Conservation (phyloP, 2,113 vertebrate species). For the Psilopsiagon aurifrons region DNA sequence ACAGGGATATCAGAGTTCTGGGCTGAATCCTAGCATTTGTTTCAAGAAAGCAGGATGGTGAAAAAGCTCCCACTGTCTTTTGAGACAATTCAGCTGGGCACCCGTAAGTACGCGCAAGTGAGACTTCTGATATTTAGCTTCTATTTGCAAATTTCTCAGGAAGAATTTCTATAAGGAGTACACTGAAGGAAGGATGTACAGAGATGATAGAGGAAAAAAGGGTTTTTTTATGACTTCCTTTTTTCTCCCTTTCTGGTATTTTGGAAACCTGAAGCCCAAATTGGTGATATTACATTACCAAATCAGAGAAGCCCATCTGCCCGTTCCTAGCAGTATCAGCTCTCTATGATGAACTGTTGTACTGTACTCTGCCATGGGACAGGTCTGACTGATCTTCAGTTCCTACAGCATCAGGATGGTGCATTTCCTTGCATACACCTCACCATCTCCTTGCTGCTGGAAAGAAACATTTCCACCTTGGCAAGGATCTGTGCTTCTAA, state of each 20-base stretch:
- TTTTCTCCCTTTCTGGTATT: not conserved
- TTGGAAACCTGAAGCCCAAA: not conserved
- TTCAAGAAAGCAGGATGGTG: not conserved
- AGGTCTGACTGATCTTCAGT: not conserved
- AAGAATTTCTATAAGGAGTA: not conserved
- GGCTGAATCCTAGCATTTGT: not conserved
- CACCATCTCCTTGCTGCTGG: not conserved
- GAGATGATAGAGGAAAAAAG: not conserved
- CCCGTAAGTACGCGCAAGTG: not conserved
- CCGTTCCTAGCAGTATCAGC: not conserved
- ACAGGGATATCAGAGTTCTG: not conserved
- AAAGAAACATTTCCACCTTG: not conserved
- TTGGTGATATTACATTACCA: not conserved
- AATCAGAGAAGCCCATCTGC: not conserved
- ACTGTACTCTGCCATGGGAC: not conserved
- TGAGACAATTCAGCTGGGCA: not conserved
- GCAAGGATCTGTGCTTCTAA: not conserved
- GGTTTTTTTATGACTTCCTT: not conserved
- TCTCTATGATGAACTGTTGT: not conserved
- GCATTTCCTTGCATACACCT: not conserved
- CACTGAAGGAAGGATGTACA: not conserved
- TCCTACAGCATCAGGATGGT: not conserved
- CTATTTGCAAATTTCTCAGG: not conserved
- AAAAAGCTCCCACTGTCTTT: not conserved
- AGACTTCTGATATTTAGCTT: not conserved